Conservation (phyloP, 1,140 invertebrate species). For the Musca domestica region DNA sequence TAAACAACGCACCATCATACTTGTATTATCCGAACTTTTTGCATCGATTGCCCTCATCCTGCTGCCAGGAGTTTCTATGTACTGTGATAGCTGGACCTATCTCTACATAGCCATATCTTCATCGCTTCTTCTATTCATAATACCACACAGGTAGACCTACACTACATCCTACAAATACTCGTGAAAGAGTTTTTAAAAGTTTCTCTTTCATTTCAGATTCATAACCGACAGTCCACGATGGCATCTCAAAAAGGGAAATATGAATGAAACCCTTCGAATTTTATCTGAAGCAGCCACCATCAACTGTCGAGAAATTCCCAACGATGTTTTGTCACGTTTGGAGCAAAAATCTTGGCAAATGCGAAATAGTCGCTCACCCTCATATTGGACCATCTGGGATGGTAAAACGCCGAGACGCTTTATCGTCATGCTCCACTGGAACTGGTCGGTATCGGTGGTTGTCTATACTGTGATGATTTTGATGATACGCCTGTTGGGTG, state of each 20-base stretch:
- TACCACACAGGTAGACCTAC: slow-evolving; percentile 38
- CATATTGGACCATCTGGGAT: slow-evolving; percentile 48
- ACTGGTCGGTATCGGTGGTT: slow-evolving; percentile 49
- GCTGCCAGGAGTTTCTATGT: slow-evolving; percentile 51
- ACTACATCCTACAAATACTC: too few relatives aligned
- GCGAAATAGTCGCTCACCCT: slow-evolving; percentile 22
- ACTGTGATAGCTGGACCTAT: slow-evolving; percentile 51
- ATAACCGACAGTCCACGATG: slow-evolving; percentile 54
- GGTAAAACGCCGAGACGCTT: slow-evolving; percentile 42
- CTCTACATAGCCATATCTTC: slow-evolving; percentile 53
- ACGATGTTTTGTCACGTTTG: slow-evolving; percentile 46
- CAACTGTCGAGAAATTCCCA: slow-evolving; percentile 50
- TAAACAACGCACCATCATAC: slow-evolving; percentile 46
- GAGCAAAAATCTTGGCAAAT: slow-evolving; percentile 38
- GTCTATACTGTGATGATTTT: slow-evolving; percentile 52
- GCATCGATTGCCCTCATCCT: slow-evolving; percentile 55
- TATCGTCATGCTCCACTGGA: slow-evolving; percentile 41
- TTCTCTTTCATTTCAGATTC: slow-evolving; percentile 38
- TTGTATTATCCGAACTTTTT: slow-evolving; percentile 51
- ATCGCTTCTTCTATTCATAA: slow-evolving; percentile 49
- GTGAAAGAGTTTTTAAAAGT: neutral
- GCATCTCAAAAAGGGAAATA: slow-evolving; percentile 46
- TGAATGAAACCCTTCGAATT: slow-evolving; percentile 42
- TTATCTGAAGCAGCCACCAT: slow-evolving; percentile 47
- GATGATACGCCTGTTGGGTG: slow-evolving; percentile 52